Base-by-base conservation (phyloP, 2,888 invertebrate species). In the Coelogynopora nodosa region DNA sequence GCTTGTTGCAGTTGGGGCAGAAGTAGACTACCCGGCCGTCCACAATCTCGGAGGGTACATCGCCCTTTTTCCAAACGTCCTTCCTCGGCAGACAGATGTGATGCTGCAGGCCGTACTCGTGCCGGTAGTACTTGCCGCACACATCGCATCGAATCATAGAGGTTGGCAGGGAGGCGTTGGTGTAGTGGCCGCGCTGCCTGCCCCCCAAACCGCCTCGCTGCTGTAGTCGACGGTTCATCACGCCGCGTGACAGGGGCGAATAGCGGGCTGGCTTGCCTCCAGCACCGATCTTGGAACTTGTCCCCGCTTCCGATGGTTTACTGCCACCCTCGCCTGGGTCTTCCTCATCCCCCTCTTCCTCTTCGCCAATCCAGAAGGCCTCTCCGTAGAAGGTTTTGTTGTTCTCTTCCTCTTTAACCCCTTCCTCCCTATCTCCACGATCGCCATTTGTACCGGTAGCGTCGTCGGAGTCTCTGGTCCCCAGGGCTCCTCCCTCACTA, bases 41-140 rank as follows among this genome's bases (percentile, higher is more conserved):
- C 13, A 87, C 31, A 67, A 87, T n/a, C 23, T 49, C 29, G 18
- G 74, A 31, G n/a, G 74, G 87, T 0, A 87, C 80, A 74, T 87
- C 87, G 0, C 87, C 86, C 81, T 87, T 87, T 28, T 31, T 87
- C 86, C 86, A 86, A 13, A 86, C 86, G 30, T 88, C 80, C 81
- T 87, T 87, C 13, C 87, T 27, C 0, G 30, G 88, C 29, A 87
- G 87, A 29, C 87, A 87, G 2, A 87, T 87, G 67, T 87, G 87
- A 87, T 87, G 87, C 30, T 81, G 80, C 87, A 87, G 30, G 18
- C 80, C 31, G 67, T 87, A 87, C 81, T 81, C 18, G 31, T 87
- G 87, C 13, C 87, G 28, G 29, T 87, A 87, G 31, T 87, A 82
- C 82, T 87, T 87, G n/a, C 87, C 87, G 23, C 87, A 87, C 30